These are phyloP conservation scores for Ostrea denselamellosa DNA, from an alignment of 1,140 invertebrate species.

Conservation along the genomic window DNA sequence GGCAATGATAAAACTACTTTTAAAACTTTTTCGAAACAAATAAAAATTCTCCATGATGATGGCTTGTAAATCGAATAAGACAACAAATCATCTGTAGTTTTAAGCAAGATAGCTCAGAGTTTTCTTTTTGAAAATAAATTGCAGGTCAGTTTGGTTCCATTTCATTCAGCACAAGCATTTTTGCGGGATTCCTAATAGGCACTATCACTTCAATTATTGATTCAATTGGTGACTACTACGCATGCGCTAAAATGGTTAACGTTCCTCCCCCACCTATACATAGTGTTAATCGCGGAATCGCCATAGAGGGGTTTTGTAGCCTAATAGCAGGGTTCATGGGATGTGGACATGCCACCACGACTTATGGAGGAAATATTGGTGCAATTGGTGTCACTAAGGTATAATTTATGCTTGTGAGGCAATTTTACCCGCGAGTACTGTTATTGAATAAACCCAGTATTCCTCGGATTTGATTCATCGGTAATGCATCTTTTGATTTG, in stretches of 20 bases:
- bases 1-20: too few species aligned
- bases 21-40: too few species aligned
- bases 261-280: slow-evolving; percentile 61
- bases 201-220: slow-evolving; percentile 67
- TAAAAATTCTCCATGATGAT: too few species aligned
- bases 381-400: slow-evolving; percentile 86
- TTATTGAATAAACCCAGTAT: too few species aligned
- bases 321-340: slow-evolving; percentile 89
- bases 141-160: slow-evolving; percentile 62
- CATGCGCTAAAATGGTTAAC: slow-evolving; percentile 51
- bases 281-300: slow-evolving; percentile 81
- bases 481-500: too few species aligned
- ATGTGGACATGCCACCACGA: slow-evolving; percentile 89
- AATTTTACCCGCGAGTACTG: not conserved
- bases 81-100: too few species aligned
- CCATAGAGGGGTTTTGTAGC: slow-evolving; percentile 89
- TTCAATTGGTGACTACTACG: slow-evolving; percentile 72
- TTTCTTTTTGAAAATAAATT: not conserved
- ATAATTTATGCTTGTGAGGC: not conserved
- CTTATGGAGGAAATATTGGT: slow-evolving; percentile 90
- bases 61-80: too few species aligned
- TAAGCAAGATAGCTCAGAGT: too few species aligned
- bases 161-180: slow-evolving; percentile 52
- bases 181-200: slow-evolving; percentile 60
- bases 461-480: too few species aligned